Conservation (phyloP, 2,888 invertebrate genomes). For the Macropis europaea region DNA sequence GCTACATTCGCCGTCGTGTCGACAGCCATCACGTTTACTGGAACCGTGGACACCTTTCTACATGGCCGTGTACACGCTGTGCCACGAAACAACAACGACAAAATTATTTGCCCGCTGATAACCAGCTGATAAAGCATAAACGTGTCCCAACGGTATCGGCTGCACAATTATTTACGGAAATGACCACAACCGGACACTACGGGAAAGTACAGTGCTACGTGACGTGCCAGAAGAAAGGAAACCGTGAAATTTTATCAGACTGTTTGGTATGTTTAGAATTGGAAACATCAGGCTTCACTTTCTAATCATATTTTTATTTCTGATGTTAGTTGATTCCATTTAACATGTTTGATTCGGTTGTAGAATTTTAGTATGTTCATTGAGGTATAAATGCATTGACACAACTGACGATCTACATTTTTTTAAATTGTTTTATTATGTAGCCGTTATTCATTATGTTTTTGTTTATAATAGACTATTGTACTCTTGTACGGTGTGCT, state of each 20-base stretch:
- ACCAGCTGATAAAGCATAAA: constrained; percentile 41
- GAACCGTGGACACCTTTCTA: constrained; percentile 29
- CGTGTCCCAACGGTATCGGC: constrained; percentile 32
- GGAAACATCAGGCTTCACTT: too few relatives aligned
- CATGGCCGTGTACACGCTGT: constrained; percentile 20
- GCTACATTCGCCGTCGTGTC: constrained; percentile 10
- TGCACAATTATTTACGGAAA: constrained; percentile 30
- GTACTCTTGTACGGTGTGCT: too few relatives aligned
- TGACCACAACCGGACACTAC: constrained; percentile 23
- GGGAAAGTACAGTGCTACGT: constrained; percentile 17
- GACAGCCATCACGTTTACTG: constrained; percentile 30
- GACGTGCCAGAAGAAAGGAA: constrained; percentile 13
- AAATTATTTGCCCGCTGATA: constrained; percentile 29
- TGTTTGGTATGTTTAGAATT: too few relatives aligned
- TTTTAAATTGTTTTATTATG: too few relatives aligned
- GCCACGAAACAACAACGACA: constrained; percentile 23
- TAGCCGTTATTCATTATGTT: too few relatives aligned
- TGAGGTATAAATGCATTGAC: too few relatives aligned
- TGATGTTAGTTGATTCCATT: too few relatives aligned
- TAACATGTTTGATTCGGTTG: too few relatives aligned
- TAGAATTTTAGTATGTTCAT: too few relatives aligned
- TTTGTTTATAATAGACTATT: too few relatives aligned
- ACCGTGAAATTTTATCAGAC: constrained; percentile 39
- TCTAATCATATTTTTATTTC: too few relatives aligned
- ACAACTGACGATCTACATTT: too few relatives aligned